Evolutionary conservation across 2,888 invertebrate species (phyloP).

Genomic region (Chironomus tentans): DNA sequence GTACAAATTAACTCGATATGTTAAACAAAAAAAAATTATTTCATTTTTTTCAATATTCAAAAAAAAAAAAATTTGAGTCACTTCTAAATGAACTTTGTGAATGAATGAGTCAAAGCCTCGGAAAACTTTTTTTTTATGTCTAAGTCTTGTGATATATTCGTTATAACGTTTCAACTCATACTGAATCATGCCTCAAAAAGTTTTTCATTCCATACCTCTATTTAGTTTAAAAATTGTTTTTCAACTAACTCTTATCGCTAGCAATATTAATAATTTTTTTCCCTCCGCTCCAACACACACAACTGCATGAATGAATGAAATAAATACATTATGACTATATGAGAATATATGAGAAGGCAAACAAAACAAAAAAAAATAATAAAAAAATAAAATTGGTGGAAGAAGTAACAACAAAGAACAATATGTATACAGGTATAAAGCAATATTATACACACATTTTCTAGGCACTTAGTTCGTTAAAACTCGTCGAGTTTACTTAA

Average conservation of each 20-base stretch:
- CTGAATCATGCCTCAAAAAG: constrained; percentile 11
- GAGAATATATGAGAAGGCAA: neutral
- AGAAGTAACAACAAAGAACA: constrained; percentile 3
- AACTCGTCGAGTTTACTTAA: constrained; percentile 10
- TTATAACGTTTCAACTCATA: constrained; percentile 14
- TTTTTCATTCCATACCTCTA: constrained; percentile 1
- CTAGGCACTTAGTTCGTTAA: neutral
- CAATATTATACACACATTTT: neutral
- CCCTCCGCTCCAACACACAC: constrained; percentile 2
- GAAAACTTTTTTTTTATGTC: neutral
- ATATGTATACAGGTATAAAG: constrained; percentile 21
- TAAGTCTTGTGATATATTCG: neutral
- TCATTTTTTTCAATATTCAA: too few relatives aligned
- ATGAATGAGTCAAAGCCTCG: neutral
- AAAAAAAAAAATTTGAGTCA: neutral
- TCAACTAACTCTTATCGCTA: constrained; percentile 19
- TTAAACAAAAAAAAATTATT: neutral
- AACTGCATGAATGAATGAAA: neutral
- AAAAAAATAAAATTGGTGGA: neutral
- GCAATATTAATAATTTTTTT: neutral
- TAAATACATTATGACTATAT: neutral
- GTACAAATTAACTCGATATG: constrained; percentile 14
- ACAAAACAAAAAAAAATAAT: constrained; percentile 14
- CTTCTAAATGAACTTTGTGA: neutral
- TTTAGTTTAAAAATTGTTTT: neutral